These are phyloP conservation scores for Parazoanthus swiftii DNA, from an alignment of 92 coral and sea anemone genomes.

Conservation along the genomic window DNA sequence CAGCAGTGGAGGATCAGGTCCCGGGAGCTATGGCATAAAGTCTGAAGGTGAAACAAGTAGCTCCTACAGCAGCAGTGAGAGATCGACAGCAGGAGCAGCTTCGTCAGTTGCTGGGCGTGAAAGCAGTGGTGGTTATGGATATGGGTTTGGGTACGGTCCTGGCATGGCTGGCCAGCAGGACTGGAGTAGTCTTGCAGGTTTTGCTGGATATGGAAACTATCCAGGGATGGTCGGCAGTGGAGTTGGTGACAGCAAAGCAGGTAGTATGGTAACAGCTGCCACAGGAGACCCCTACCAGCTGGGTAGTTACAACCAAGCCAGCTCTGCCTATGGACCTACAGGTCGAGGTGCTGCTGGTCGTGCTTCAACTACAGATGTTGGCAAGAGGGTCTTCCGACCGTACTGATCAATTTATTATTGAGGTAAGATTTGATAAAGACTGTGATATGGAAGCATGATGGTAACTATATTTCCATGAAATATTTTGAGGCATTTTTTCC, in stretches of 20 bases:
- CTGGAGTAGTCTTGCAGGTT: constrained; percentile 52
- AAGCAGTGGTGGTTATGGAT: neutral
- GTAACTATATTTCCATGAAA: too few relatives aligned
- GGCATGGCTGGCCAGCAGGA: constrained; percentile 37
- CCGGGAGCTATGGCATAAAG: constrained; percentile 40
- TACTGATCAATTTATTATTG: constrained; percentile 23
- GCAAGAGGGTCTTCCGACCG: constrained; percentile 50
- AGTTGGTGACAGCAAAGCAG: constrained; percentile 35
- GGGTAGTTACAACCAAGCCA: constrained; percentile 68
- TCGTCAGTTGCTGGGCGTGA: constrained; percentile 9
- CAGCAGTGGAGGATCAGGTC: constrained; percentile 49
- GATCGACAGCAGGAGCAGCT: neutral
- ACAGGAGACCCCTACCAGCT: constrained; percentile 56
- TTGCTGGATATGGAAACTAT: constrained; percentile 52
- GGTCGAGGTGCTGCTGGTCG: constrained; percentile 37
- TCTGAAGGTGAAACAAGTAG: constrained; percentile 55
- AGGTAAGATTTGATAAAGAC: constrained; percentile 12
- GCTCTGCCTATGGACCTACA: constrained; percentile 71
- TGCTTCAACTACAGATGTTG: neutral
- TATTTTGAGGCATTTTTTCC: too few relatives aligned
- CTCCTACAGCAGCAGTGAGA: constrained; percentile 11
- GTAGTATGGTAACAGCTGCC: constrained; percentile 21
- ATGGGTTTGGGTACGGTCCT: constrained; percentile 23
- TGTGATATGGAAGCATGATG: neutral
- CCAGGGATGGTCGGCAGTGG: constrained; percentile 34